Percentiles rank a stretch among this genome's conserved stretches.
Conservation (phyloP, 2,797 vertebrate species). For the Hydrolagus colliei region DNA sequence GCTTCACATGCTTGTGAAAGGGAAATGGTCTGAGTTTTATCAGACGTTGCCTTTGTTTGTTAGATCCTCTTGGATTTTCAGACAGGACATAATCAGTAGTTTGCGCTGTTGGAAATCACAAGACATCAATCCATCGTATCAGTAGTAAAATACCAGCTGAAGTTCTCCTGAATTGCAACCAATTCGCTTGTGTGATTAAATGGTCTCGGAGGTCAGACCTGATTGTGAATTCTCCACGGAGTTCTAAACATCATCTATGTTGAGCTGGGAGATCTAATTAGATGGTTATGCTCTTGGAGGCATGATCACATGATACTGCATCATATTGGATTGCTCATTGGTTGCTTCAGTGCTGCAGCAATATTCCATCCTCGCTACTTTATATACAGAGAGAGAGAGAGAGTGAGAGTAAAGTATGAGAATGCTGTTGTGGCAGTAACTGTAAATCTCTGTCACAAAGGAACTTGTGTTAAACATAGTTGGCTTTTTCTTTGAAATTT, state of each 20-base stretch:
- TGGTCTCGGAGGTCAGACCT: background rate
- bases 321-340: constrained; percentile 6
- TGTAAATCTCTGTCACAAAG: constrained; percentile 10
- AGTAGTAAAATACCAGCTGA: background rate
- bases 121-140: background rate
- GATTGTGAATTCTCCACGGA: constrained; percentile 23
- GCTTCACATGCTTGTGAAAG: too few relatives aligned
- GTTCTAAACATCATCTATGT: background rate
- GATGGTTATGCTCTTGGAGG: constrained; percentile 21
- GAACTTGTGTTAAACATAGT: background rate
- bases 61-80: background rate
- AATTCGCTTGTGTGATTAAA: background rate
- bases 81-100: background rate
- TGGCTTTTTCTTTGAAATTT: background rate
- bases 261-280: constrained; percentile 29
- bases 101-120: background rate
- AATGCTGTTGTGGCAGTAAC: background rate
- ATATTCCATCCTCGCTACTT: constrained; percentile 4
- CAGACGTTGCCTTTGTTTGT: too few relatives aligned
- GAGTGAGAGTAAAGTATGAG: constrained; percentile 4
- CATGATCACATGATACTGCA: constrained; percentile 9
- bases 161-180: background rate
- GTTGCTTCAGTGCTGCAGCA: constrained; percentile 13
- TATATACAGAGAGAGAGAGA: background rate
- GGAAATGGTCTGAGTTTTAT: too few relatives aligned